These are phyloP conservation scores for Leucozona laternaria DNA, from an alignment of 2,888 invertebrate species.

Conservation along the genomic window DNA sequence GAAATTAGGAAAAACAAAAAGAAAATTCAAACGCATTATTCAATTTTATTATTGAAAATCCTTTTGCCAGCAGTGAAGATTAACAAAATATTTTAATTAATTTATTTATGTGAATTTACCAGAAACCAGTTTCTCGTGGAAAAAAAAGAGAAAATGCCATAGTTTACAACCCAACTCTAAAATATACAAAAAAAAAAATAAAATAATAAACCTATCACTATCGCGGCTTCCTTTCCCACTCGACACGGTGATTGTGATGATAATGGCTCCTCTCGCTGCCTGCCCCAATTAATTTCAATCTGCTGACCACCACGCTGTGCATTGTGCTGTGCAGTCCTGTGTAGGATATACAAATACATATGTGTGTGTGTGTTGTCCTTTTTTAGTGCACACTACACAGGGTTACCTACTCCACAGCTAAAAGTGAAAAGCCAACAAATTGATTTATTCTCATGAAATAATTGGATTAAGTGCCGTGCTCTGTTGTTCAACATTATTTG, in stretches of 20 bases:
- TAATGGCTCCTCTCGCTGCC: constrained; percentile 45
- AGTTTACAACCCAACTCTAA: constrained; percentile 15
- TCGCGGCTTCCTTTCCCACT: constrained; percentile 19
- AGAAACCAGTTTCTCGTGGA: background rate
- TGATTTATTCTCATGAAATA: constrained; percentile 74
- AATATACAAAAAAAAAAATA: background rate
- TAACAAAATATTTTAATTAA: background rate
- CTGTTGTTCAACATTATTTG: constrained; percentile 52
- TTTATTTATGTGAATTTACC: constrained; percentile 2
- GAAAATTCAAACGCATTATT: background rate
- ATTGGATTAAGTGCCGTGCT: constrained; percentile 72
- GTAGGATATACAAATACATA: constrained; percentile 21
- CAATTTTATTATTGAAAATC: constrained; percentile 11
- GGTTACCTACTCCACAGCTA: constrained; percentile 6
- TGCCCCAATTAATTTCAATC: constrained; percentile 68
- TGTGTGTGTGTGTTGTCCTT: background rate
- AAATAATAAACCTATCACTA: background rate
- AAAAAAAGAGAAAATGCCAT: background rate
- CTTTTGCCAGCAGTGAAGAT: constrained; percentile 5
- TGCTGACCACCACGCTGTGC: constrained; percentile 52
- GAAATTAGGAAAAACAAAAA: background rate
- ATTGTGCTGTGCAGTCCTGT: constrained; percentile 18
- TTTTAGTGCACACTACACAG: constrained; percentile 22
- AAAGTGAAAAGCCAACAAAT: constrained; percentile 73
- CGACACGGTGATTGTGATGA: constrained; percentile 35